Percentiles rank a stretch among this genome's conserved stretches.
These are phyloP conservation scores for Stegana nigrithorax DNA, from an alignment of 2,888 invertebrate species.

Conservation along the genomic window DNA sequence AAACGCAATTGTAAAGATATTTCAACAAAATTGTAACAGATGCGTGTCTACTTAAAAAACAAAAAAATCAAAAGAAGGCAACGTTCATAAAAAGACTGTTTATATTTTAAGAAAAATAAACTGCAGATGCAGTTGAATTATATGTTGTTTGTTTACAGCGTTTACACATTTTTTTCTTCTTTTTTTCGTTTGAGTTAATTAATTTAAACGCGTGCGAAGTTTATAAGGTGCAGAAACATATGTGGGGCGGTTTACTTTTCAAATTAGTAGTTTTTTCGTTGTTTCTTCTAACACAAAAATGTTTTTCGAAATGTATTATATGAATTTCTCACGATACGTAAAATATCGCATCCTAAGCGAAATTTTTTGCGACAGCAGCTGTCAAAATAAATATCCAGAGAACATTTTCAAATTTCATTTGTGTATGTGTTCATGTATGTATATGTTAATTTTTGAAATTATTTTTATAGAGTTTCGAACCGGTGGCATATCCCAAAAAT, in stretches of 20 bases:
- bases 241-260: background rate
- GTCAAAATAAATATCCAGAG: background rate
- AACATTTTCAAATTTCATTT: background rate
- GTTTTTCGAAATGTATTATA: no score
- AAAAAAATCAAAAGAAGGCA: background rate
- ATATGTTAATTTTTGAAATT: conserved; percentile 15
- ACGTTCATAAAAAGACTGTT: no score
- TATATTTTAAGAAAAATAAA: background rate
- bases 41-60: background rate
- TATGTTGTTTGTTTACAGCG: background rate
- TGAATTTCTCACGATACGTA: no score
- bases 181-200: conserved; percentile 4
- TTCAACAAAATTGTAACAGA: background rate
- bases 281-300: background rate
- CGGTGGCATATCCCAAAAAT: conserved; percentile 77
- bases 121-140: background rate
- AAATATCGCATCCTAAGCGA: background rate
- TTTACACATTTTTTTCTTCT: background rate
- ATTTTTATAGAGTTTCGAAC: conserved; percentile 78
- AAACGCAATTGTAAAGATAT: background rate
- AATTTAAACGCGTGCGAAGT: conserved; percentile 10
- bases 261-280: background rate
- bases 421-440: background rate
- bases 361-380: background rate
- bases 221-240: background rate